Evolutionary conservation across 2,888 invertebrate genomes (phyloP).

Genomic region (Germaria angustata): DNA sequence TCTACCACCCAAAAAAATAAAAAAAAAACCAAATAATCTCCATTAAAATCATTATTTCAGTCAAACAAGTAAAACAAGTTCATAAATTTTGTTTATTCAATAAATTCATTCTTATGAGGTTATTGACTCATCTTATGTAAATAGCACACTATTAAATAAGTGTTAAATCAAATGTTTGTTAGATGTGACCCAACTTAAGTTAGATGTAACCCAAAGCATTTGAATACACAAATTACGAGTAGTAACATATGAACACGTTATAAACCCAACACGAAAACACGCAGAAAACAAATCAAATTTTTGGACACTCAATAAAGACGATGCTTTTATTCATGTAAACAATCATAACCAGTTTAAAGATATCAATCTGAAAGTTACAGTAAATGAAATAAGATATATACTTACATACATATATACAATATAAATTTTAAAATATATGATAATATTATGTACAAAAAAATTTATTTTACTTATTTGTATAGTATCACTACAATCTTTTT

Average conservation of each 20-base stretch:
- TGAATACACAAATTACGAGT: too few species aligned
- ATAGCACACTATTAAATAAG: not conserved
- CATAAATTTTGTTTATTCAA: not conserved
- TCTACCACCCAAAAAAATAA: too few species aligned
- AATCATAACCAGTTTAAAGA: not conserved
- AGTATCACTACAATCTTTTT: conserved; percentile 9
- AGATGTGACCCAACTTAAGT: too few species aligned
- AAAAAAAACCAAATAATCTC: not conserved
- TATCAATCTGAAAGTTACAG: not conserved
- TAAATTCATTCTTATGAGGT: not conserved
- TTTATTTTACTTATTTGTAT: conserved; percentile 35
- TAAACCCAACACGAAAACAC: not conserved
- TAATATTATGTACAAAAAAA: conserved; percentile 20
- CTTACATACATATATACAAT: not conserved
- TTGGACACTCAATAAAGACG: not conserved
- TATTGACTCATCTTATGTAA: not conserved
- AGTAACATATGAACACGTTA: not conserved
- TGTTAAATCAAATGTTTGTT: too few species aligned
- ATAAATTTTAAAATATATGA: conserved; percentile 10
- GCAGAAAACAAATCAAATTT: not conserved
- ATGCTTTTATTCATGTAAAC: not conserved
- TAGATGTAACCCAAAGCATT: not conserved
- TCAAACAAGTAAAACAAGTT: not conserved
- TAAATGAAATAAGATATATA: conserved; percentile 22
- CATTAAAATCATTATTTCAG: not conserved